Percentiles rank a stretch among this genome's conserved stretches.
phyloP scores from a whole-genome alignment of 1,140 invertebrate species.

The Maconellicoccus hirsutus region DNA sequence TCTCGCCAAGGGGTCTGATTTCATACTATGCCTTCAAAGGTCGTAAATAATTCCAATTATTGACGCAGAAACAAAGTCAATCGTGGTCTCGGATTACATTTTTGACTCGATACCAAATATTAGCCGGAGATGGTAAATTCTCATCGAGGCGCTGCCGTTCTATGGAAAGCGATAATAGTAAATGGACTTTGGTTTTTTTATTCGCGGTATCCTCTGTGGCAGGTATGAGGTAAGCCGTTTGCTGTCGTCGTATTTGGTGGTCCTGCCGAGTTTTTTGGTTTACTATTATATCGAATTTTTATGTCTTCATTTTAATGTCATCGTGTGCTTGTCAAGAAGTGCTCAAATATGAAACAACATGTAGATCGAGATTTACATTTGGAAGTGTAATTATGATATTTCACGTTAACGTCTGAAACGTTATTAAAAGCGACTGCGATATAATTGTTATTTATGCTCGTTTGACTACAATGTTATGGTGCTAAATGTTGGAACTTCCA shows the following conservation, averaged over 20 bases:
- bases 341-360: neutral
- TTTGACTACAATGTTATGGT: neutral
- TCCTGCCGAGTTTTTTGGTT: neutral
- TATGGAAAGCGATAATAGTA: neutral
- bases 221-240: neutral
- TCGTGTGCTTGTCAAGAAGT: neutral
- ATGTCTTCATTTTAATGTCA: conserved; percentile 19
- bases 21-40: neutral
- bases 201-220: neutral
- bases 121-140: no score
- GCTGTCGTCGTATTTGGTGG: neutral
- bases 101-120: no score
- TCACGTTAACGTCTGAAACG: neutral
- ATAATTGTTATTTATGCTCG: conserved; percentile 1
- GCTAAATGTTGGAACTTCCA: neutral
- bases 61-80: neutral
- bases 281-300: conserved; percentile 3
- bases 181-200: neutral
- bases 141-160: no score
- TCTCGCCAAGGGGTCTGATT: neutral
- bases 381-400: conserved; percentile 7
- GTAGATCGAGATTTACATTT: neutral
- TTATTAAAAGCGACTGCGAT: conserved; percentile 15
- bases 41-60: conserved; percentile 5
- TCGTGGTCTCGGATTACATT: neutral